Evolutionary conservation across 2,888 invertebrate species (phyloP), one percentile per base, ranked within the genome.

Genomic region (Drosophila trichaetosa): DNA sequence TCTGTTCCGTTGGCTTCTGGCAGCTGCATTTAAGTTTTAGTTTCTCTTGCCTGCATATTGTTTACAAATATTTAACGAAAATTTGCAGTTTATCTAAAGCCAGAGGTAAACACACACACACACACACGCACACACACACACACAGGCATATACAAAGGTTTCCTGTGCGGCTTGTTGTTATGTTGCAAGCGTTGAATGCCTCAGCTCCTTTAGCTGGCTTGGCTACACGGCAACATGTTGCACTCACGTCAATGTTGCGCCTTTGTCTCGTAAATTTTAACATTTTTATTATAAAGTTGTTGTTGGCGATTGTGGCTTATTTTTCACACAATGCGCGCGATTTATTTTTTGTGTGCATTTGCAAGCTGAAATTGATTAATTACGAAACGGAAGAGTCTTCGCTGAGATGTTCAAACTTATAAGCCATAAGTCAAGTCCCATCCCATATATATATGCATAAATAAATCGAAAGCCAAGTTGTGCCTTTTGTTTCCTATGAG

Each of bases 191-290:
- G 53, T 66, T 65, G 48, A 38, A 40, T 29, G 51, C 51, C 49
- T 38, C 51, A 18, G 54, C 52, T 57, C 48, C 54, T 62, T 58
- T 63, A 46, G 40, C 68, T 64, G 66, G 34, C 27, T 46, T 58
- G 54, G 36, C 63, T 61, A 60, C 52, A 29, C 57, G 69, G 75
- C 84, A 82, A 84, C 88, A 87, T 80, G 86, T 86, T 79, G 82
- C 68, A 46, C 69, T 56, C 79, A 74, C 82, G 84, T 84, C 84
- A 88, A 73, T 81, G 74, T 86, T 86, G 72, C 79, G 84, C 84
- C 83, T 84, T 84, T 88, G 84, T 83, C 87, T 88, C 89, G 79
- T 83, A 88, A 81, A 86, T 84, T 77, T 81, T 42, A 81, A 88
- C 84, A 86, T 79, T 88, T 83, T 86, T 86, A 88, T 86, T 86